phyloP scores from a whole-genome alignment of 2,888 invertebrate species.

The Orthonychiurus folsomi region DNA sequence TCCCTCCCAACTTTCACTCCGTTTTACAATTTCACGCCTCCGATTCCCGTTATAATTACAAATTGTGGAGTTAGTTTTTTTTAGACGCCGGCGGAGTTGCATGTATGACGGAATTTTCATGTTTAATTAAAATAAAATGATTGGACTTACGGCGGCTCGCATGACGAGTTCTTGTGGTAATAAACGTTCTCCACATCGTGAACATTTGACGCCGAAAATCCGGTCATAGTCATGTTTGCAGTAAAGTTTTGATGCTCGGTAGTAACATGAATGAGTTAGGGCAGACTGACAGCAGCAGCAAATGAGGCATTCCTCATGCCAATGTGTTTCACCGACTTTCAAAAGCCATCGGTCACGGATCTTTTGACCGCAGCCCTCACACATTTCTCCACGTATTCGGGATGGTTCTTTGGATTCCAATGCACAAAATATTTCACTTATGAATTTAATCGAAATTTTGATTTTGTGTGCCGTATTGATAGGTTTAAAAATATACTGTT shows the following conservation, averaged over 20 bases:
- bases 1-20: constrained; percentile 6
- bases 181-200: constrained; percentile 78
- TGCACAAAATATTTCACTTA: no score
- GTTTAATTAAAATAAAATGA: no score
- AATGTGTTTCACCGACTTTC: constrained; percentile 86
- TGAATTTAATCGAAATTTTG: no score
- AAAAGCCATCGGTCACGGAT: constrained; percentile 64
- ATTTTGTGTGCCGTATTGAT: no score
- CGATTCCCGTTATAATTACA: not conserved
- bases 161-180: constrained; percentile 93
- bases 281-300: constrained; percentile 89
- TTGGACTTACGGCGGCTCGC: constrained; percentile 59
- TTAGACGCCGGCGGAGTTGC: no score
- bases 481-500: no score
- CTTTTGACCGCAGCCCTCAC: constrained; percentile 3
- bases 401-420: not conserved
- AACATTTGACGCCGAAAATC: constrained; percentile 90
- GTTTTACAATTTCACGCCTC: constrained; percentile 8
- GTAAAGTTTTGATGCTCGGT: constrained; percentile 85
- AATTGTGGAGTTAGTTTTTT: not conserved
- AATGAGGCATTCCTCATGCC: constrained; percentile 93
- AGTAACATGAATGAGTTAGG: constrained; percentile 87
- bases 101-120: no score
- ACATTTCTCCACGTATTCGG: not conserved
- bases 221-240: constrained; percentile 97